Evolutionary conservation across 2,113 vertebrate genomes (phyloP), one percentile per base, ranked within the genome.

Genomic region (Nothocercus nigrocapillus): DNA sequence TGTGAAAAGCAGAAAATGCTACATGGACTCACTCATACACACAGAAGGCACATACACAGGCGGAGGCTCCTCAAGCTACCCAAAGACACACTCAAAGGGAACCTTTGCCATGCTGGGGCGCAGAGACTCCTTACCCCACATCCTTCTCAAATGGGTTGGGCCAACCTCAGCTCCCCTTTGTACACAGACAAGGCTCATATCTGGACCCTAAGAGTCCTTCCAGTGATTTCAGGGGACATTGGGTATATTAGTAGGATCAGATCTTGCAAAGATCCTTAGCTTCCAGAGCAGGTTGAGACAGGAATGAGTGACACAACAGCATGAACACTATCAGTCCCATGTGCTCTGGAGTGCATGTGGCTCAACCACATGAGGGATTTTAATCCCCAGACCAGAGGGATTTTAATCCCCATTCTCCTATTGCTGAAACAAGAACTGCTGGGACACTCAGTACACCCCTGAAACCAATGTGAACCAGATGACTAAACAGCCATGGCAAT

Each of bases 11-110:
- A 53, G 58, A 38, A 64, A 27, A 28, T 25, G 11, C 42, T 40
- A 12, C 11, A 4, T 1, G 18, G 17, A 28, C 36, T 6, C 15
- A 16, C 53, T 16, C 27, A 5, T 1, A 20, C 63, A 54, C 10
- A 25, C 2, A 0, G 25, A 32, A 15, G 13, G 42, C 59, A 79
- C 49, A 27, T 4, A 0, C 21, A 3, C 5, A 19, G 19, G 21
- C 30, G 34, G 34, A 40, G 38, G n/a, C 11, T 64, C 25, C 70
- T 47, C 54, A 30, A 81, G 63, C 45, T 17, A 24, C 8, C n/a
- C 3, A 1, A 53, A 68, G 49, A 32, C 7, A 11, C 1, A 1
- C 9, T 70, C 32, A 22, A 49, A 49, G 62, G 24, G 44, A 51
- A 51, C 34, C 40, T 4, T 6, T 34, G 68, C 27, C 2, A 3